Percentiles rank a stretch among this genome's conserved stretches.
Conservation (phyloP, 2,113 vertebrate genomes). For the Antennarius striatus region DNA sequence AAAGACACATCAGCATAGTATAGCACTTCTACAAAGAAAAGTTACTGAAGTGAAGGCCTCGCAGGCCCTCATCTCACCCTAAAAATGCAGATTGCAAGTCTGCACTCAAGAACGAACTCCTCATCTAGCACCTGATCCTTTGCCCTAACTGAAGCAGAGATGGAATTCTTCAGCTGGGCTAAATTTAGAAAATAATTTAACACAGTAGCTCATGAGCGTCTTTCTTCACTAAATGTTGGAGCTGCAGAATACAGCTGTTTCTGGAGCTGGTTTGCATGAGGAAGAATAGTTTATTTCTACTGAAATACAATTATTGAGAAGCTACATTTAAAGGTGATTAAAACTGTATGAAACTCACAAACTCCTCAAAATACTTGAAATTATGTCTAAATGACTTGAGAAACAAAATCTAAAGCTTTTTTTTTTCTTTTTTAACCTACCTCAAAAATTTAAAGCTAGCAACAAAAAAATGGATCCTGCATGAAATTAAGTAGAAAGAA, state of each 20-base stretch:
- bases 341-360: too few relatives aligned
- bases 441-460: conserved; percentile 4
- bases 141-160: conserved; percentile 57
- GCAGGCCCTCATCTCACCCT: conserved; percentile 12
- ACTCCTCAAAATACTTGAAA: not conserved
- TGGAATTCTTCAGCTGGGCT: conserved; percentile 59
- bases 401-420: not conserved
- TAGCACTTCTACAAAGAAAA: conserved; percentile 35
- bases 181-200: conserved; percentile 65
- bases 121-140: conserved; percentile 44
- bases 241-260: conserved; percentile 22
- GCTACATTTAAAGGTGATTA: not conserved
- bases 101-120: conserved; percentile 40
- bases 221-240: conserved; percentile 19
- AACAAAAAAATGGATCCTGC: conserved; percentile 6
- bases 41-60: conserved; percentile 1
- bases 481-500: conserved; percentile 49
- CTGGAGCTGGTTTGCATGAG: not conserved
- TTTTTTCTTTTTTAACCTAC: not conserved
- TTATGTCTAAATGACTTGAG: not conserved
- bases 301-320: not conserved
- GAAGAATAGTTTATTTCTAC: not conserved
- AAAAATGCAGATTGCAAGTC: conserved; percentile 23
- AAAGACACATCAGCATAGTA: conserved; percentile 15
- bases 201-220: conserved; percentile 36